A percentile compares a stretch with the other conserved stretches of the same genome.
Conservation (phyloP, 1,140 invertebrate genomes). For the Nephotettix cincticeps region DNA sequence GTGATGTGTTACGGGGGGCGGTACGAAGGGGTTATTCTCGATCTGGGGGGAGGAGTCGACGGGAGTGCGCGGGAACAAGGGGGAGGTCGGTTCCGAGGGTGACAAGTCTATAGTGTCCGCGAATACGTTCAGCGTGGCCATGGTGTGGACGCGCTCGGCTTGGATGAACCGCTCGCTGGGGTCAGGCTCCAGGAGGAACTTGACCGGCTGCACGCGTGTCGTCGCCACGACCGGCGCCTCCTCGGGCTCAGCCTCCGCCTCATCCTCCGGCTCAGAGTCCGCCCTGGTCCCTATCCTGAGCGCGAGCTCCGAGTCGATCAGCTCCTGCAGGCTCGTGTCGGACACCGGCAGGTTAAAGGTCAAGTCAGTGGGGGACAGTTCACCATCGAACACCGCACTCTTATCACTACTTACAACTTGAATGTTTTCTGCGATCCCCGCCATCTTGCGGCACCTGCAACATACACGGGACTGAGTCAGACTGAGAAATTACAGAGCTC, state of each 20-base stretch:
- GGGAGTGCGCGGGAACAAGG: not conserved
- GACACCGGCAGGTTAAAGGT: slow-evolving; percentile 20
- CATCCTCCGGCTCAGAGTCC: slow-evolving; percentile 2
- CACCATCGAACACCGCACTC: slow-evolving; percentile 33
- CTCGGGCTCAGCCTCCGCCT: slow-evolving; percentile 18
- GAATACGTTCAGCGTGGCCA: slow-evolving; percentile 3
- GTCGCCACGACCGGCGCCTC: not conserved
- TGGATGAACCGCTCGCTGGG: not conserved
- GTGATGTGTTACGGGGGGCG: too few species aligned
- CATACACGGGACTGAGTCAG: slow-evolving; percentile 6
- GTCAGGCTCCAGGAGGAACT: not conserved
- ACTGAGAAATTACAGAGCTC: too few species aligned
- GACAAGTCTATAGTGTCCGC: slow-evolving; percentile 4
- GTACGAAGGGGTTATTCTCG: too few species aligned
- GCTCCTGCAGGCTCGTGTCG: slow-evolving; percentile 35
- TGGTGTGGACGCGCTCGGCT: not conserved
- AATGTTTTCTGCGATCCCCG: slow-evolving; percentile 31
- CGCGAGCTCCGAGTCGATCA: slow-evolving; percentile 37
- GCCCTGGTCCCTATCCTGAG: not conserved
- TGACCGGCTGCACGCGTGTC: not conserved
- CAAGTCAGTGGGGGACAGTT: slow-evolving; percentile 22
- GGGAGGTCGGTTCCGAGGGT: not conserved
- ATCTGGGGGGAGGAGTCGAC: not conserved
- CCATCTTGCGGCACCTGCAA: slow-evolving; percentile 36
- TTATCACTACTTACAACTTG: slow-evolving; percentile 30